Evolutionary conservation across 2,113 vertebrate genomes (phyloP), one percentile per base, ranked within the genome.

Genomic region (Glaucomys volans): DNA sequence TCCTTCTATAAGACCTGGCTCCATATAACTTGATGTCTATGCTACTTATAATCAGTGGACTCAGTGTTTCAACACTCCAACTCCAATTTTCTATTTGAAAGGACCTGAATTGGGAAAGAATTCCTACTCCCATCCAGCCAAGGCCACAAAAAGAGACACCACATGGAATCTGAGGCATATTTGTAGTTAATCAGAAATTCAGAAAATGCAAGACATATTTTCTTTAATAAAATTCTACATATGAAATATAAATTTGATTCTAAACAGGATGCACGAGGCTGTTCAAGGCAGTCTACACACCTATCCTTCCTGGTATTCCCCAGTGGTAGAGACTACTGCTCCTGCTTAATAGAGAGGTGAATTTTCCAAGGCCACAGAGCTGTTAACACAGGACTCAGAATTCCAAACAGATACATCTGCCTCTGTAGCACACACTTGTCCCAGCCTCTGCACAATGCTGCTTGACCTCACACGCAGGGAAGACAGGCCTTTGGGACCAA

Each of bases 21-120:
- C 35, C 76, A 18, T 71, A 20, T 74, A 82, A 62, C 40, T 76
- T 71, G 40, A 66, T 35, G 35, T 91, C 13, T 88, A 66, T 50
- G 26, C 6, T 90, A 26, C 8, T 72, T 20, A 66, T 26, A 37
- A 66, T 79, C 17, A 40, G 28, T 42, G 67, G 42, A 28, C 28
- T 80, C 40, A 32, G 14, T 88, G 67, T 92, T 85, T 94, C 62
- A 92, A 62, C 57, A 18, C 40, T 82, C 22, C 24, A 67, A 28
- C 40, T 44, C 52, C 40, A 87, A 67, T 92, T 64, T 94, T 85
- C 80, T 85, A 26, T 54, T 75, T 96, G n/a, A 87, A 59, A 42
- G 22, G 2, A 52, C 5, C 4, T 24, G 8, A 62, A 64, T 57
- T 69, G 79, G 22, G 77, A 76, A 80, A 86, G 47, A 93, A 57